Base-by-base conservation (phyloP, 2,888 invertebrate species). In the Apoderus coryli region DNA sequence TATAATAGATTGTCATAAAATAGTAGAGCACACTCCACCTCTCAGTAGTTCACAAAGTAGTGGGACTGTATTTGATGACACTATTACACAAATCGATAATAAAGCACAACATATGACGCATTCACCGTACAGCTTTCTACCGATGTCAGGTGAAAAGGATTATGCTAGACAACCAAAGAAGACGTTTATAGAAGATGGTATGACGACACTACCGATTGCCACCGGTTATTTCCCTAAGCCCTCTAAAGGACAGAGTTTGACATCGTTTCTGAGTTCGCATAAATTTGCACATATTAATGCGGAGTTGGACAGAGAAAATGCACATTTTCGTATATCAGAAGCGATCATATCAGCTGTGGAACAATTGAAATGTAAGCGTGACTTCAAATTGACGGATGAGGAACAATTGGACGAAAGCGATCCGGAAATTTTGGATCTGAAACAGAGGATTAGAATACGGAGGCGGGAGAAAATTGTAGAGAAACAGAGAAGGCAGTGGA, bases 311-410 rank as follows among this genome's bases (percentile, higher is more conserved):
- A 60, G 82, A 48, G 85, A 86, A 59, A 85, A 85, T 59, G 82
- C 84, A 1, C 85, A 86, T 59, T 85, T 86, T 53, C 75, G 72
- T 47, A 74, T 85, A 37, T 80, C 78, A 2, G 85, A 86, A 56
- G 81, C 81, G 1, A 70, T 85, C 49, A 85, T 85, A 38, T 71
- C 80, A 5, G 82, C 80, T 9, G 78, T 84, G 40, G 84, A 84
- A 49, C 72, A 75, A 47, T 65, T 76, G 5, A 72, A 73, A 29
- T 76, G 72, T 50, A 68, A 67, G 27, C 58, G 60, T 24, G 57
- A 64, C 38, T 54, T 63, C 32, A 56, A 59, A 32, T 40, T 63
- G 25, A 51, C 52, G 7, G 64, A 65, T 32, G 65, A 66, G 40
- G 29, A 29, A 6, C 54, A 58, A 24, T 50, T 60, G 27, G 69